Conservation (phyloP, 2,888 invertebrate species). For the Epirrhoe alternata region DNA sequence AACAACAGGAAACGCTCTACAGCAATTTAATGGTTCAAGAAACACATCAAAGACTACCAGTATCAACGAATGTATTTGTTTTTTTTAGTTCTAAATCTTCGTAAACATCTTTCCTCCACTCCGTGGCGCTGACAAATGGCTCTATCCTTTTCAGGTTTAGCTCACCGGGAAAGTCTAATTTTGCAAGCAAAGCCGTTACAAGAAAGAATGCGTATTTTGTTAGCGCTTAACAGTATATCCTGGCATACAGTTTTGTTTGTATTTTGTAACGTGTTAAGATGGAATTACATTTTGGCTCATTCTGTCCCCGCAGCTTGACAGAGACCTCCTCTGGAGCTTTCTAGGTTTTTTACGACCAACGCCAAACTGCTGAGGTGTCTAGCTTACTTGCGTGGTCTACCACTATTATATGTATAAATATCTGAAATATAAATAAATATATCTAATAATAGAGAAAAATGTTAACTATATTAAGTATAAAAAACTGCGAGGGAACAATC, state of each 20-base stretch:
- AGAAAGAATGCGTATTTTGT: slow-evolving; percentile 5
- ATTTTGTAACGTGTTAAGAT: not conserved
- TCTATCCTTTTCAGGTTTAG: slow-evolving; percentile 7
- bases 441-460: too few species aligned
- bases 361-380: too few species aligned
- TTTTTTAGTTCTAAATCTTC: not conserved
- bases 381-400: too few species aligned
- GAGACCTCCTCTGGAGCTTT: too few species aligned
- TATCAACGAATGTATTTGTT: not conserved
- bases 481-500: not conserved
- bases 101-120: slow-evolving; percentile 4
- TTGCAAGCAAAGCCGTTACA: slow-evolving; percentile 1
- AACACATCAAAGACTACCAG: not conserved
- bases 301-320: too few species aligned
- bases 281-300: not conserved
- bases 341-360: too few species aligned
- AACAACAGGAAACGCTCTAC: slow-evolving; percentile 9
- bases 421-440: not conserved
- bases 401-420: too few species aligned
- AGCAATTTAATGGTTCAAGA: not conserved
- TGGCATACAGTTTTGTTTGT: not conserved
- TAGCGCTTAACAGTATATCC: not conserved
- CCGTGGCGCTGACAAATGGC: slow-evolving; percentile 9
- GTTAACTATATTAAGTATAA: not conserved
- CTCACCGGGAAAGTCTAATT: slow-evolving; percentile 8